Base-by-base conservation (phyloP, 2,888 invertebrate genomes). In the Drosophila multiciliata region DNA sequence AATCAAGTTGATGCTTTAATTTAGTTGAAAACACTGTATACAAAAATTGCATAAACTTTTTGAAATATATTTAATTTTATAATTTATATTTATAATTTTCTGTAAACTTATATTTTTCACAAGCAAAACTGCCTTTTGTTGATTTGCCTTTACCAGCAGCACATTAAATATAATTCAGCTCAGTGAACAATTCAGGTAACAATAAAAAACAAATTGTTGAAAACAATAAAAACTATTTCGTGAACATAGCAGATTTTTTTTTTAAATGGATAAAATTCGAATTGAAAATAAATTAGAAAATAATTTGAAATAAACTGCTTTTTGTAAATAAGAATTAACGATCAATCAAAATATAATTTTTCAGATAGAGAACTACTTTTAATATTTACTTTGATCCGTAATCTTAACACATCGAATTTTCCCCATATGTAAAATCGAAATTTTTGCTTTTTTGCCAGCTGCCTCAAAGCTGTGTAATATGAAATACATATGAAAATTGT, bases 401-500 rank as follows among this genome's bases (percentile, higher is more conserved):
- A 38, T 17, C 12, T 35, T 12, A 12, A 12, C 35, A 35, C 11
- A 35, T 35, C 11, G 9, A 35, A 35, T 35, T 40, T 29, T 29
- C 0, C 29, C 29, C 5, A 29, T 29, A 29, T 5, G 5, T 29
- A 4, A 5, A 29, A 29, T 50, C 35, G 9, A 20, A 45, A 42
- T 61, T 55, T 50, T 59, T 62, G 58, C 23, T 62, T 64, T 58
- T 54, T 73, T 15, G 49, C 29, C 40, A 62, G 57, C 45, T 48
- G 62, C 40, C 58, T 55, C 23, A 55, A 67, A 36, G 32, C 53
- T 15, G n/a, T 59, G n/a, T 40, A 50, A 75, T 35, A 20, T 33
- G 36, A 48, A 62, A 53, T 67, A 65, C 11, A 32, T 65, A 55
- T 33, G 38, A n/a, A 66, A 69, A 82, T 66, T 68, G 63, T 71